Percentiles rank a stretch among this genome's conserved stretches.
Conservation (phyloP, 2,888 invertebrate genomes). For the Idaea aversata region DNA sequence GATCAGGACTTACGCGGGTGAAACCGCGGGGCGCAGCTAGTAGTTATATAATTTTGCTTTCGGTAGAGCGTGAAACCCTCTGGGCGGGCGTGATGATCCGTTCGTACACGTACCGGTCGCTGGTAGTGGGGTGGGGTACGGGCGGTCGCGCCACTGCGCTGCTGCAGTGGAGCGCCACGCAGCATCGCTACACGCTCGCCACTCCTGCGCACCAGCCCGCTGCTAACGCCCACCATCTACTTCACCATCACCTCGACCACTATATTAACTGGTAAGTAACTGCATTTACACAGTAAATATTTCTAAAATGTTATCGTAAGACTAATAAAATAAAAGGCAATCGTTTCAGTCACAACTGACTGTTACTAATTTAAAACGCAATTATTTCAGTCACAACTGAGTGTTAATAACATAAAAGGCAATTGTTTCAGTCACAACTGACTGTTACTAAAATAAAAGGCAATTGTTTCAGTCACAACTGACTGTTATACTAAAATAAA, state of each 20-base stretch:
- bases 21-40: too few relatives aligned
- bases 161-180: conserved; percentile 87
- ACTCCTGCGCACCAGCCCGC: conserved; percentile 89
- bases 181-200: conserved; percentile 88
- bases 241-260: conserved; percentile 93
- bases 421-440: neutral
- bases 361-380: too few relatives aligned
- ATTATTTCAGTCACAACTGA: conserved; percentile 58
- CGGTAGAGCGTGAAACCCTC: conserved; percentile 78
- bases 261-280: conserved; percentile 86
- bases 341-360: neutral
- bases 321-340: neutral
- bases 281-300: neutral
- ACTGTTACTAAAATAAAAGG: too few relatives aligned
- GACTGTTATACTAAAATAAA: too few relatives aligned
- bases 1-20: too few relatives aligned
- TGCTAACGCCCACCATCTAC: conserved; percentile 93
- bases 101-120: conserved; percentile 95
- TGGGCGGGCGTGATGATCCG: conserved; percentile 86
- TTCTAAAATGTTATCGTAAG: neutral
- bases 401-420: too few relatives aligned
- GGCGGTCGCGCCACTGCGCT: conserved; percentile 86
- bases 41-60: too few relatives aligned
- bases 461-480: conserved; percentile 54
- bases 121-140: conserved; percentile 94